Evolutionary conservation across 1,140 invertebrate genomes (phyloP).

Genomic region (Anastrepha obliqua): DNA sequence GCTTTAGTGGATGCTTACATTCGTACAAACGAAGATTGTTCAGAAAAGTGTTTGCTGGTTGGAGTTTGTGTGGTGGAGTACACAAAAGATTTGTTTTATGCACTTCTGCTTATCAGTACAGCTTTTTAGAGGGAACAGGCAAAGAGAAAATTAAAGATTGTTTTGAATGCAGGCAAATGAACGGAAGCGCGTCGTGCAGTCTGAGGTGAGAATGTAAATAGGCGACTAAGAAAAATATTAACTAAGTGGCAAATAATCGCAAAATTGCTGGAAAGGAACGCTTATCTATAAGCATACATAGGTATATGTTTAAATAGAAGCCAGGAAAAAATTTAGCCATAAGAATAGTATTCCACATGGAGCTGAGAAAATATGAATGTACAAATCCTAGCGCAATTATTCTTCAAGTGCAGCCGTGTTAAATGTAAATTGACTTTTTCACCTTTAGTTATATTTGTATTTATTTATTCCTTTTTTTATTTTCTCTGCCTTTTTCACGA

Average conservation of each 20-base stretch:
- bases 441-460: not conserved
- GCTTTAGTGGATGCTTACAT: no score
- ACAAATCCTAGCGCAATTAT: not conserved
- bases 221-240: not conserved
- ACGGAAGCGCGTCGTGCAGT: not conserved
- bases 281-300: not conserved
- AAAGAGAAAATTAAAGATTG: not conserved
- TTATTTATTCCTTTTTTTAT: not conserved
- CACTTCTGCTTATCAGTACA: conserved; percentile 24
- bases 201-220: conserved; percentile 6
- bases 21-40: not conserved
- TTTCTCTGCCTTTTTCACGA: no score
- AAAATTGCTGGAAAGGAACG: not conserved
- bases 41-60: not conserved
- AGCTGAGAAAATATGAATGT: not conserved
- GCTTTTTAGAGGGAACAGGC: not conserved
- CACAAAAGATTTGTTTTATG: conserved; percentile 22
- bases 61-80: not conserved
- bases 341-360: not conserved
- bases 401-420: not conserved
- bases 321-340: not conserved
- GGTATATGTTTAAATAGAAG: not conserved
- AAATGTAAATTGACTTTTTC: conserved; percentile 27
- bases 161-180: not conserved
- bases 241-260: not conserved